phyloP scores from a whole-genome alignment of 1,140 invertebrate species.

The Danaus melanippus region DNA sequence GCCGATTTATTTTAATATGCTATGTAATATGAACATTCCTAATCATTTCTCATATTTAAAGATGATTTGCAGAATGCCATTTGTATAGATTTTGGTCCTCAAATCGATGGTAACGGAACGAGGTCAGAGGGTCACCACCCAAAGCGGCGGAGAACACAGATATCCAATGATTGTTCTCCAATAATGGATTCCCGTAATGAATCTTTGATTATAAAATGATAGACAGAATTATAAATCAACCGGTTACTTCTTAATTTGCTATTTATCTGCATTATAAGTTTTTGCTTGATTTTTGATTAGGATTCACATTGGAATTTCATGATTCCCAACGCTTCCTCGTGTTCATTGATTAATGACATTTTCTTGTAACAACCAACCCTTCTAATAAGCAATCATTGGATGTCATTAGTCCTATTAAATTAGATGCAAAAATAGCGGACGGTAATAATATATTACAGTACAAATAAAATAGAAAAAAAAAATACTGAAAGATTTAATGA shows the following conservation, averaged over 20 bases:
- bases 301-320: conserved; percentile 34
- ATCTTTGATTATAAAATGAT: conserved; percentile 52
- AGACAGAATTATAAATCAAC: conserved; percentile 50
- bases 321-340: conserved; percentile 9
- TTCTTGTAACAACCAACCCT: conserved; percentile 29
- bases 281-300: conserved; percentile 44
- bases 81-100: conserved; percentile 21
- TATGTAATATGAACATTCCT: conserved; percentile 24
- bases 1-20: conserved; percentile 19
- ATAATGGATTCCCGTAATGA: conserved; percentile 50
- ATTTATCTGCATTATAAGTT: conserved; percentile 32
- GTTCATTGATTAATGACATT: conserved; percentile 51
- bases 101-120: conserved; percentile 15
- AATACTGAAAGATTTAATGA: too few species aligned
- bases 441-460: too few species aligned
- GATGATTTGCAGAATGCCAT: conserved; percentile 33
- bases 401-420: too few species aligned
- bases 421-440: too few species aligned
- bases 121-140: conserved; percentile 36
- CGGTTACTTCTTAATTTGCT: conserved; percentile 33
- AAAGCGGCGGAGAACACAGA: conserved; percentile 34
- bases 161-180: conserved; percentile 42
- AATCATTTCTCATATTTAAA: conserved; percentile 25
- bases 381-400: conserved; percentile 10
- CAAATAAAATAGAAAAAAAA: too few species aligned